Conservation (phyloP, 2,888 invertebrate species). For the Chironomus riparius region DNA sequence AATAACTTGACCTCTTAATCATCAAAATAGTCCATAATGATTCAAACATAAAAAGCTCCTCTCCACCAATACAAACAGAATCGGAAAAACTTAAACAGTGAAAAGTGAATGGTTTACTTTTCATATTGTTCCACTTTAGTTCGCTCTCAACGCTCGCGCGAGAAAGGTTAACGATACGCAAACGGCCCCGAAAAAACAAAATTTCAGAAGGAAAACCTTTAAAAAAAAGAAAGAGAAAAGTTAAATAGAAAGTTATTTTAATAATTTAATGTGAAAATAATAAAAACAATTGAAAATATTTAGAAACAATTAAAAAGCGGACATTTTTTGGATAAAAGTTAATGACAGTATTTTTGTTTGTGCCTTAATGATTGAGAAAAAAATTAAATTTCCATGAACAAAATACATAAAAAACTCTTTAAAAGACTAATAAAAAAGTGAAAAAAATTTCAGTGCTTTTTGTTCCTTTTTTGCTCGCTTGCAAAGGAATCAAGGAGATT, state of each 20-base stretch:
- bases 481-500: too few species aligned
- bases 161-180: constrained; percentile 9
- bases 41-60: not conserved
- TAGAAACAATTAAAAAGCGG: too few species aligned
- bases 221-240: not conserved
- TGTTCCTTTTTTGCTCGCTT: too few species aligned
- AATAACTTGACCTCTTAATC: too few species aligned
- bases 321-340: too few species aligned
- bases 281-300: not conserved
- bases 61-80: not conserved
- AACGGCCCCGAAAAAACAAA: not conserved
- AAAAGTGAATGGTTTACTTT: not conserved
- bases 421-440: not conserved
- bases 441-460: too few species aligned
- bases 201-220: not conserved
- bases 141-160: constrained; percentile 24
- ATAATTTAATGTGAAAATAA: not conserved
- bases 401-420: not conserved
- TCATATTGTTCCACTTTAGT: constrained; percentile 7
- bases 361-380: constrained; percentile 15
- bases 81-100: not conserved
- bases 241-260: not conserved
- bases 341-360: constrained; percentile 2
- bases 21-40: not conserved
- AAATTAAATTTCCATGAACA: not conserved